Evolutionary conservation across 2,888 invertebrate species (phyloP).

Genomic region (Ecliptopera silaceata): DNA sequence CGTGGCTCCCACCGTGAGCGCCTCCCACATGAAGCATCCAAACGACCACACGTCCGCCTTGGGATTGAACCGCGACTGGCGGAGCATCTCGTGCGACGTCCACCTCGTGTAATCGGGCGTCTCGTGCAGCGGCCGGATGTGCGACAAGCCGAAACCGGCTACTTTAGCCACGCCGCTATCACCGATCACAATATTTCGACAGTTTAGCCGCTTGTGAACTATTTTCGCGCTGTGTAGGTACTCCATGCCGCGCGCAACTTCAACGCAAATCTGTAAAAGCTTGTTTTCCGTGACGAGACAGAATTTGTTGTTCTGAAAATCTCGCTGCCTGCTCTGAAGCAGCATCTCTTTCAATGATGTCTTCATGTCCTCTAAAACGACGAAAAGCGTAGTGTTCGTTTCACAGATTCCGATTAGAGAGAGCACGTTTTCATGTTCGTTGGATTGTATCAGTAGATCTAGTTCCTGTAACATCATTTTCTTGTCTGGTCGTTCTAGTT

Average conservation of each 20-base stretch:
- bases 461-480: conserved; percentile 86
- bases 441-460: conserved; percentile 87
- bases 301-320: conserved; percentile 79
- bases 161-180: conserved; percentile 87
- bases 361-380: conserved; percentile 87
- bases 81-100: conserved; percentile 90
- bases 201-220: conserved; percentile 88
- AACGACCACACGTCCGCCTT: conserved; percentile 93
- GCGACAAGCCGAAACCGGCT: conserved; percentile 89
- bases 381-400: conserved; percentile 88
- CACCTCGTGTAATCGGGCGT: conserved; percentile 90
- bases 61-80: conserved; percentile 85
- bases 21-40: conserved; percentile 92
- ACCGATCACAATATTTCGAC: conserved; percentile 87
- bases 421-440: conserved; percentile 88
- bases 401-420: conserved; percentile 91
- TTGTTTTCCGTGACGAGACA: conserved; percentile 85
- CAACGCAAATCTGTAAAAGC: conserved; percentile 85
- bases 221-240: conserved; percentile 87
- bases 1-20: conserved; percentile 90
- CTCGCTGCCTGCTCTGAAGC: conserved; percentile 82
- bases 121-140: conserved; percentile 84
- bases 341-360: conserved; percentile 88
- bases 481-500: conserved; percentile 78
- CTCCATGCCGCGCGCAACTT: conserved; percentile 88